Conservation (phyloP, 2,113 vertebrate species). For the Tonatia bakeri region DNA sequence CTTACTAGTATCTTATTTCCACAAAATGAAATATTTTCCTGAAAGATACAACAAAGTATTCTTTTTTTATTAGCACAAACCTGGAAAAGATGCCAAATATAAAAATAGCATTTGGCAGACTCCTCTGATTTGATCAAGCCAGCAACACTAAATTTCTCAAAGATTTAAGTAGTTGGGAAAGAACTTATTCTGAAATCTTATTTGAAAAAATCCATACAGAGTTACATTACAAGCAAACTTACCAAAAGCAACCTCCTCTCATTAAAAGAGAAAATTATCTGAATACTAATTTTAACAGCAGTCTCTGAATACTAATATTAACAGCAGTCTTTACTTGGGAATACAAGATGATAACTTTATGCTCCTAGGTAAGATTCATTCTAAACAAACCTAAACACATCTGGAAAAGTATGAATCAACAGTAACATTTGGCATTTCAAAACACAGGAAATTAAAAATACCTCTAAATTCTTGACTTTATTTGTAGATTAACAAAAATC, state of each 20-base stretch:
- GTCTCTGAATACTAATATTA: background rate
- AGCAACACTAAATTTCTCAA: conserved; percentile 22
- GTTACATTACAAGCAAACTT: background rate
- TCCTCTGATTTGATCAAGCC: background rate
- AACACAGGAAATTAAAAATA: background rate
- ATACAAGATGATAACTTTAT: background rate
- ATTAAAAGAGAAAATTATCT: background rate
- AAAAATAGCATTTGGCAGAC: background rate
- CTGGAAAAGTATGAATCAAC: background rate
- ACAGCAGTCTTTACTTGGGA: background rate
- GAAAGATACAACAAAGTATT: background rate
- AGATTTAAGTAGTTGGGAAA: background rate
- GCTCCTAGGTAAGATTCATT: background rate
- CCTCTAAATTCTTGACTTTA: background rate
- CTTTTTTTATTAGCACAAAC: background rate
- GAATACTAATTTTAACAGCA: background rate
- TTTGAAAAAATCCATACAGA: background rate
- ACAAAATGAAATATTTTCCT: conserved; percentile 1
- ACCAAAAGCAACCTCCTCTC: background rate
- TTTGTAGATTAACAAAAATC: background rate
- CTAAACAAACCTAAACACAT: background rate
- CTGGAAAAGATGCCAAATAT: background rate
- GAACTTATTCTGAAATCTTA: background rate
- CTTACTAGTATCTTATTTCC: background rate
- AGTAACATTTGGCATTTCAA: background rate